Evolutionary conservation across 1,140 invertebrate genomes (phyloP).

Genomic region (Pemphigus obesinymphae): DNA sequence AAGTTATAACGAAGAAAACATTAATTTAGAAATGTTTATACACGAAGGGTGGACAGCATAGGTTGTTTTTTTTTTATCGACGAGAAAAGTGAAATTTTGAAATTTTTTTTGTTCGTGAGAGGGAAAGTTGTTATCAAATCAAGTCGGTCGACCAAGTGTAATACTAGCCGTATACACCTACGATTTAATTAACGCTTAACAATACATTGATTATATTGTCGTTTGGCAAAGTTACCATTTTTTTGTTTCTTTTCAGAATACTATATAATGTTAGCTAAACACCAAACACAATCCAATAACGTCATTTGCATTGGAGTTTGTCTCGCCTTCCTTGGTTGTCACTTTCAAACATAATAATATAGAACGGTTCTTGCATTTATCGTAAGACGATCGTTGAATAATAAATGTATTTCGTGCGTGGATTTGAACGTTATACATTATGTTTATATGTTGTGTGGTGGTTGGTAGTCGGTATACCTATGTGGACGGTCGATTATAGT

Average conservation of each 20-base stretch:
- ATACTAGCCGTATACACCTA: no score
- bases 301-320: background rate
- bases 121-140: background rate
- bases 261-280: background rate
- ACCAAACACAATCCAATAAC: background rate
- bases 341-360: constrained; percentile 21
- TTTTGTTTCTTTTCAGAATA: background rate
- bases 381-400: constrained; percentile 17
- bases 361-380: constrained; percentile 9
- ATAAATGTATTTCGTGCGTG: background rate
- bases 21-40: no score
- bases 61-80: background rate
- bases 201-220: background rate
- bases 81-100: background rate
- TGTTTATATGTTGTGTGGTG: background rate
- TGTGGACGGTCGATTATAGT: background rate
- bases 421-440: background rate
- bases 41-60: no score
- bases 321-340: background rate
- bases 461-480: background rate
- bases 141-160: background rate
- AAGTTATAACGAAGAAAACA: no score
- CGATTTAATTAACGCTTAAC: background rate
- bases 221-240: background rate
- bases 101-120: background rate